Evolutionary conservation across 2,888 invertebrate genomes (phyloP).

Genomic region (Sarcophaga caerulescens): DNA sequence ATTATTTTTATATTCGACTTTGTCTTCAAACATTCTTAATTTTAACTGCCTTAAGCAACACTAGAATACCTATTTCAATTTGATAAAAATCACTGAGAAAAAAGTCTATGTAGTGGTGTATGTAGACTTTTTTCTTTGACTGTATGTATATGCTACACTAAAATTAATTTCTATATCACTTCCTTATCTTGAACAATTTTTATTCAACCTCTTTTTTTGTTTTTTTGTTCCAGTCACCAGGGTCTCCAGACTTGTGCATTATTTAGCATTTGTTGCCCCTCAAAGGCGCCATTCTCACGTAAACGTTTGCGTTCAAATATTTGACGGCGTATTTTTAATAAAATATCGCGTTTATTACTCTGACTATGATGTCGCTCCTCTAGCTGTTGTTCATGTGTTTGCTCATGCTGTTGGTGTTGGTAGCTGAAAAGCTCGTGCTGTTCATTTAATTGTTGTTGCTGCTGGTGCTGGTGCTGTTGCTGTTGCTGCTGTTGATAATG

Average conservation of each 20-base stretch:
- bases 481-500: constrained; percentile 35
- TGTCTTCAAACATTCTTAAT: no score
- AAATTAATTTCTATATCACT: constrained; percentile 25
- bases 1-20: no score
- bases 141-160: no score
- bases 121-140: no score
- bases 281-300: constrained; percentile 74
- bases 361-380: constrained; percentile 47
- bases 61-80: no score
- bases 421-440: background rate
- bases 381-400: constrained; percentile 21
- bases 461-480: constrained; percentile 46
- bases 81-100: no score
- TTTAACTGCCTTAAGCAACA: no score
- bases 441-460: constrained; percentile 1
- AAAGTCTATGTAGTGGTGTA: no score
- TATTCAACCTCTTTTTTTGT: background rate
- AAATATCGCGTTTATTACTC: constrained; percentile 74
- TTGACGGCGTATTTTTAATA: constrained; percentile 78
- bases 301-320: constrained; percentile 79
- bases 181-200: background rate
- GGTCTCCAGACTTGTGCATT: constrained; percentile 76
- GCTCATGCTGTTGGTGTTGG: constrained; percentile 40
- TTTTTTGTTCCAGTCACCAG: constrained; percentile 71
- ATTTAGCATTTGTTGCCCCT: constrained; percentile 70